Conservation (phyloP, 2,888 invertebrate species). For the Lasius fuliginosus region DNA sequence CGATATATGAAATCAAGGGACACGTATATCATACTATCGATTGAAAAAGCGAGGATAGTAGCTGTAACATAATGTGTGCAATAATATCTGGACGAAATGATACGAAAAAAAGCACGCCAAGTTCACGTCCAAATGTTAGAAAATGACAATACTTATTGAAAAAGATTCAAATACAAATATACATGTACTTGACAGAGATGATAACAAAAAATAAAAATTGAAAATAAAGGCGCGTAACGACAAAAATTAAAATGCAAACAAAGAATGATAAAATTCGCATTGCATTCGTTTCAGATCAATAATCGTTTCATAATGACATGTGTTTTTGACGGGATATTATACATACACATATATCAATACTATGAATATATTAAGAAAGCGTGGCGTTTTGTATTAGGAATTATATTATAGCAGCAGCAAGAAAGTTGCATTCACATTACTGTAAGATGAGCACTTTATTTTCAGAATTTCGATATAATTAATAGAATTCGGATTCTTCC, state of each 20-base stretch:
- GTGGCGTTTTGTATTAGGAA: background rate
- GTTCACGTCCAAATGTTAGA: background rate
- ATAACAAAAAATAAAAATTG: background rate
- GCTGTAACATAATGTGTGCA: background rate
- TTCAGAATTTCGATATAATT: background rate
- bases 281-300: background rate
- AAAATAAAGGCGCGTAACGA: background rate
- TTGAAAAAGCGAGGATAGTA: background rate
- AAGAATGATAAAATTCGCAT: background rate
- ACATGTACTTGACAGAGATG: background rate
- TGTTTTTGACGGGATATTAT: background rate
- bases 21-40: background rate
- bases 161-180: background rate
- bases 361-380: background rate
- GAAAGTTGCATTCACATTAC: background rate
- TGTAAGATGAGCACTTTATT: too few species aligned
- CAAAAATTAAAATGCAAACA: background rate
- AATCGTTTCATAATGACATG: background rate
- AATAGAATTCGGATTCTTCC: background rate
- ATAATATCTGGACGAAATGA: background rate
- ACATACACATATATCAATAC: background rate
- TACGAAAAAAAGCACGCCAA: background rate
- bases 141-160: background rate
- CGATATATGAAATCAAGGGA: constrained; percentile 41
- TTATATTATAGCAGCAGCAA: background rate